phyloP scores from a whole-genome alignment of 2,888 invertebrate genomes.

The Pyrocoelia pectoralis region DNA sequence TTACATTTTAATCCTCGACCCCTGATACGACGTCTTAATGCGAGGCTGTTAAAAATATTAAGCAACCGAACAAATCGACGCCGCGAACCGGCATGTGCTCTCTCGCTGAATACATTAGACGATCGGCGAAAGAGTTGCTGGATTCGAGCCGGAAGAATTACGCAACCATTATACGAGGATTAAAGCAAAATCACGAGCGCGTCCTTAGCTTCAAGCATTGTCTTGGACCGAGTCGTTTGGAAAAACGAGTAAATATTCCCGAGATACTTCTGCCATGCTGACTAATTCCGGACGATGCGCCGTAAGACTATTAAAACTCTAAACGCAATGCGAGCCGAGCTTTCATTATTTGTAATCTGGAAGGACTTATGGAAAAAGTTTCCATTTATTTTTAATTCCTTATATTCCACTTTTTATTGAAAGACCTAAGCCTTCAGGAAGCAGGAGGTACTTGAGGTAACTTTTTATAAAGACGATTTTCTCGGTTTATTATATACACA shows the following conservation, averaged over 20 bases:
- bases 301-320: conserved; percentile 62
- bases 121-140: conserved; percentile 59
- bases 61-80: conserved; percentile 60
- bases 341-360: conserved; percentile 62
- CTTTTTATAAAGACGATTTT: conserved; percentile 27
- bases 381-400: conserved; percentile 63
- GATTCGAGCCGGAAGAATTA: conserved; percentile 60
- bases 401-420: conserved; percentile 61
- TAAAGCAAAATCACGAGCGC: conserved; percentile 61
- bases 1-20: conserved; percentile 62
- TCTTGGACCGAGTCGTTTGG: conserved; percentile 61
- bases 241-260: conserved; percentile 62
- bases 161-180: conserved; percentile 63
- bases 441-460: conserved; percentile 33
- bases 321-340: conserved; percentile 59
- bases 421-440: conserved; percentile 46
- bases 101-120: conserved; percentile 59
- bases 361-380: conserved; percentile 62
- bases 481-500: conserved; percentile 11
- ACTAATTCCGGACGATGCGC: conserved; percentile 59
- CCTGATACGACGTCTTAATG: conserved; percentile 58
- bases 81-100: conserved; percentile 42
- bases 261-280: conserved; percentile 53
- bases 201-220: conserved; percentile 54
- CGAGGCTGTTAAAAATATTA: conserved; percentile 60